phyloP scores from a whole-genome alignment of 1,140 invertebrate species.

The Ruditapes philippinarum region DNA sequence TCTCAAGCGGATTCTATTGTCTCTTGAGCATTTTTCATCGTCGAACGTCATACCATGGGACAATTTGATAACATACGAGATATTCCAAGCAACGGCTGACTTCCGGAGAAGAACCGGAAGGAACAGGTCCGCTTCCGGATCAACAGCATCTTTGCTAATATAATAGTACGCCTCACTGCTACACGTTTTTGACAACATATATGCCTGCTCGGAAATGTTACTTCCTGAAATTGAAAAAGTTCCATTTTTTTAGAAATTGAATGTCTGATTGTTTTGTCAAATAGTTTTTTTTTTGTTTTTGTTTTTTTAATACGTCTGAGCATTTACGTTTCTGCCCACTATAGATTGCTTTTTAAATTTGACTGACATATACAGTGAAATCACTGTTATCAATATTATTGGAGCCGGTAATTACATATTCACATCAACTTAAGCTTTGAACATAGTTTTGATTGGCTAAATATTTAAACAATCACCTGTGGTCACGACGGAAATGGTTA shows the following conservation, averaged over 20 bases:
- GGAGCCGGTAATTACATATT: too few species aligned
- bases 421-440: too few species aligned
- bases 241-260: too few species aligned
- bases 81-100: constrained; percentile 78
- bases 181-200: constrained; percentile 78
- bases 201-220: constrained; percentile 73
- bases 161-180: constrained; percentile 80
- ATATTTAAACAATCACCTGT: constrained; percentile 71
- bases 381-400: too few species aligned
- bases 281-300: too few species aligned
- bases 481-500: constrained; percentile 77
- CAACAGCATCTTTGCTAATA: constrained; percentile 69
- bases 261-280: too few species aligned
- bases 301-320: too few species aligned
- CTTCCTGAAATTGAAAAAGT: constrained; percentile 71
- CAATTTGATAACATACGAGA: constrained; percentile 69
- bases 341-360: too few species aligned
- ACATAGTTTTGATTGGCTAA: too few species aligned
- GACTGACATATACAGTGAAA: too few species aligned
- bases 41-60: constrained; percentile 71
- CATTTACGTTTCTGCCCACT: too few species aligned
- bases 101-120: constrained; percentile 80
- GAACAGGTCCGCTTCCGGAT: constrained; percentile 75
- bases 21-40: constrained; percentile 70
- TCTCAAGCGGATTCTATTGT: constrained; percentile 72